A percentile compares a stretch with the other conserved stretches of the same genome.
Evolutionary conservation across 1,140 invertebrate species (phyloP).

Genomic region (Sarcophaga peregrina): DNA sequence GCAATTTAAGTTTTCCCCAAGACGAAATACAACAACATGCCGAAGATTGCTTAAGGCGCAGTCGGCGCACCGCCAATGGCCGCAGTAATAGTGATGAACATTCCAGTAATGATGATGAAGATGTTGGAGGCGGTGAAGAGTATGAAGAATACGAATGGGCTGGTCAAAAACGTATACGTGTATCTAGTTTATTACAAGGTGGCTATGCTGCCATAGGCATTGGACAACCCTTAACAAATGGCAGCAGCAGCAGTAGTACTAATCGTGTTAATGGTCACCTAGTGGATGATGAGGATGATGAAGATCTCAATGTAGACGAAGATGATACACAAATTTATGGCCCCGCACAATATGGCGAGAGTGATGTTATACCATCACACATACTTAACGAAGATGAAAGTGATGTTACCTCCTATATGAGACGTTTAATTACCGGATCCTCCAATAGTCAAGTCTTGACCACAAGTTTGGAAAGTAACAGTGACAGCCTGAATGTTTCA

Average conservation of each 20-base stretch:
- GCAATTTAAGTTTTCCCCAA: conserved; percentile 73
- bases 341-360: conserved; percentile 83
- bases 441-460: not conserved
- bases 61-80: conserved; percentile 57
- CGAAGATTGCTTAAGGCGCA: conserved; percentile 74
- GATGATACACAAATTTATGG: conserved; percentile 83
- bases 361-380: conserved; percentile 74
- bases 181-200: conserved; percentile 76
- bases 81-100: conserved; percentile 43
- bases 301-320: conserved; percentile 82
- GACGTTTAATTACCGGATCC: conserved; percentile 52
- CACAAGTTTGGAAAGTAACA: not conserved
- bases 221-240: conserved; percentile 69
- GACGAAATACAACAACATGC: conserved; percentile 83
- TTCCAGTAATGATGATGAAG: conserved; percentile 56
- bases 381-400: conserved; percentile 57
- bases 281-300: conserved; percentile 73
- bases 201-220: conserved; percentile 73
- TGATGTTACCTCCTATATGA: conserved; percentile 70
- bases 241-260: conserved; percentile 34
- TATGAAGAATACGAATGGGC: conserved; percentile 88
- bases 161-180: conserved; percentile 79
- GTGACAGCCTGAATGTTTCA: not conserved
- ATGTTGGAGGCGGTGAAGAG: conserved; percentile 74
- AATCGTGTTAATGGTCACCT: conserved; percentile 52